A percentile compares a stretch with the other conserved stretches of the same genome.
phyloP scores from a whole-genome alignment of 2,797 vertebrate species.

The Malurus splendens region DNA sequence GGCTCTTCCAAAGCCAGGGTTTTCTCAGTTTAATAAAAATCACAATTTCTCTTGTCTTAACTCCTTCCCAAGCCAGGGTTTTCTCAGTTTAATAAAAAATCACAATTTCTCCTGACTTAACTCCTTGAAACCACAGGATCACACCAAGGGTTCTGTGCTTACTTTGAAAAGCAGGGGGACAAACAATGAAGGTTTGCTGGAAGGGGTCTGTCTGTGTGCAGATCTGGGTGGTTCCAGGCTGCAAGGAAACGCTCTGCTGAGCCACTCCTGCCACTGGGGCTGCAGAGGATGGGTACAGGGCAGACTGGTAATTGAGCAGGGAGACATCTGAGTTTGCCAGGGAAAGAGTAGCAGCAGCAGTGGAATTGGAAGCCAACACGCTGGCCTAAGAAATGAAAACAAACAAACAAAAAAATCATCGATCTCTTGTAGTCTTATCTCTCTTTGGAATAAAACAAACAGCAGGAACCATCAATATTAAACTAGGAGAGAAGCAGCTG shows the following conservation, averaged over 20 bases:
- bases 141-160: constrained; percentile 6
- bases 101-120: not conserved
- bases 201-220: constrained; percentile 93
- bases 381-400: constrained; percentile 76
- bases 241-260: constrained; percentile 90
- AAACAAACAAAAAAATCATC: not conserved
- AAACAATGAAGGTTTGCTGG: constrained; percentile 97
- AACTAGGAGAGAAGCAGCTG: not conserved
- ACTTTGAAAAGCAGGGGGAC: constrained; percentile 96
- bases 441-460: not conserved
- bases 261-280: constrained; percentile 91
- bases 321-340: constrained; percentile 90
- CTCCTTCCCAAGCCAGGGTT: not conserved
- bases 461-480: not conserved
- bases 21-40: not conserved
- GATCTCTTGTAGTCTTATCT: not conserved
- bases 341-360: constrained; percentile 89
- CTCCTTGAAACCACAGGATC: not conserved
- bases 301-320: constrained; percentile 91
- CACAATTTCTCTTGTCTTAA: not conserved
- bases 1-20: not conserved
- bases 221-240: constrained; percentile 89
- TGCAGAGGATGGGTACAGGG: constrained; percentile 92
- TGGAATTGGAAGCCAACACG: constrained; percentile 82
- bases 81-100: not conserved